Evolutionary conservation across 2,888 invertebrate species (phyloP), one percentile per base, ranked within the genome.

Genomic region (Epinotia brunnichana): DNA sequence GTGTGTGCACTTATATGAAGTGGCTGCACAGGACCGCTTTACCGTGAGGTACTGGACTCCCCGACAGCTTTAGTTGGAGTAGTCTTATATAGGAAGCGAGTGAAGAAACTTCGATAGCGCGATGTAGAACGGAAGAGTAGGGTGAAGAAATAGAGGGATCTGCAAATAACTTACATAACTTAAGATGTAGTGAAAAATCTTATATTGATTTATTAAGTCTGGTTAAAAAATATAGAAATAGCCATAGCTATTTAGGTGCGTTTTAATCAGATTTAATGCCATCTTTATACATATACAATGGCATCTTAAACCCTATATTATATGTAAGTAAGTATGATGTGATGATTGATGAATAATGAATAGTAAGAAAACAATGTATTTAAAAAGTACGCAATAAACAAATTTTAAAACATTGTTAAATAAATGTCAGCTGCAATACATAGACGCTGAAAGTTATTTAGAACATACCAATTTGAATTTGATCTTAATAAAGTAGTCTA

Each of bases 1-100:
- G 86, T 79, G 77, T 74, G 80, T 86, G 87, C 89, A 88, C 17
- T 85, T 84, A 73, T 72, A 81, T 85, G 82, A 73, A 82, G 81
- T 80, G 86, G 86, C 79, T 85, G 86, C 85, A 84, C 85, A 82
- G 77, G 57, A 83, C 86, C 85, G 82, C 83, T 78, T 77, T 74
- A 78, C 87, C 80, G 80, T 78, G 86, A 85, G 86, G 83, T 85
- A 78, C 70, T 48, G 86, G 87, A 88, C 87, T 86, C 84, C 86
- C 86, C 81, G 69, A 0, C 0, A 0, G 0, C 3, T 10, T 3
- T 2, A 15, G 1, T 44, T 29, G 57, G 62, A 13, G 39, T 13
- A 17, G 69, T 44, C 76, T 82, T 81, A 73, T 81, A 82, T 82
- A 78, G 75, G 9, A 39, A 80, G 29, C 15, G 41, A 1, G 7